Conservation (phyloP, 2,113 vertebrate genomes). For the Charina bottae region DNA sequence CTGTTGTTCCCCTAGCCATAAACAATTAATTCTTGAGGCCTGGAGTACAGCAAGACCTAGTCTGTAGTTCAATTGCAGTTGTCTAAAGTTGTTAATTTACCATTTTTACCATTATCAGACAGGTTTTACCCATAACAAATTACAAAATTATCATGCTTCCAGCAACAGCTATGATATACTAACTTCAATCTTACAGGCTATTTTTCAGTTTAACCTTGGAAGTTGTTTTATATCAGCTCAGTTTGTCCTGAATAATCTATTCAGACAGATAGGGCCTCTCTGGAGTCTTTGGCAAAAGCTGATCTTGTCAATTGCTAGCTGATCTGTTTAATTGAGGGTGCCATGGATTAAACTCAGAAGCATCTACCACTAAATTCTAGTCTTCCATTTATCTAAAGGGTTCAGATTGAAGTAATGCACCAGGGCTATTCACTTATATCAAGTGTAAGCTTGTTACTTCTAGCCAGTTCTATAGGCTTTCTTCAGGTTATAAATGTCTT, state of each 20-base stretch:
- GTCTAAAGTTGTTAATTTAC: background rate
- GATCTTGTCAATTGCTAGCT: background rate
- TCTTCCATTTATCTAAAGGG: background rate
- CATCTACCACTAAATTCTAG: background rate
- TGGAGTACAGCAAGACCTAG: background rate
- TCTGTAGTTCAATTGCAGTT: background rate
- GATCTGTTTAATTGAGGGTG: background rate
- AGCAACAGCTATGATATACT: background rate
- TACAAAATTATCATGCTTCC: background rate
- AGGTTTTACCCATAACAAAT: background rate
- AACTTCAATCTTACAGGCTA: background rate
- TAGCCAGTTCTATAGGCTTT: background rate
- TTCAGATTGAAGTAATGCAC: background rate
- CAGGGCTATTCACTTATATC: background rate
- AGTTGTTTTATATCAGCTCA: background rate
- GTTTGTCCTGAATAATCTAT: background rate
- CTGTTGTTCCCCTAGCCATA: background rate
- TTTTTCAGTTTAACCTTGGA: background rate
- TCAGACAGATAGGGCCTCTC: background rate
- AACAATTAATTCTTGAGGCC: background rate
- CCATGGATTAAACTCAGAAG: background rate
- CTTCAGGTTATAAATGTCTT: background rate
- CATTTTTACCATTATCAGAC: background rate
- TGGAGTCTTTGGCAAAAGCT: background rate
- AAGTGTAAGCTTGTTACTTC: conserved; percentile 19